phyloP scores from a whole-genome alignment of 2,888 invertebrate species.

The Drosophila prostipennis region DNA sequence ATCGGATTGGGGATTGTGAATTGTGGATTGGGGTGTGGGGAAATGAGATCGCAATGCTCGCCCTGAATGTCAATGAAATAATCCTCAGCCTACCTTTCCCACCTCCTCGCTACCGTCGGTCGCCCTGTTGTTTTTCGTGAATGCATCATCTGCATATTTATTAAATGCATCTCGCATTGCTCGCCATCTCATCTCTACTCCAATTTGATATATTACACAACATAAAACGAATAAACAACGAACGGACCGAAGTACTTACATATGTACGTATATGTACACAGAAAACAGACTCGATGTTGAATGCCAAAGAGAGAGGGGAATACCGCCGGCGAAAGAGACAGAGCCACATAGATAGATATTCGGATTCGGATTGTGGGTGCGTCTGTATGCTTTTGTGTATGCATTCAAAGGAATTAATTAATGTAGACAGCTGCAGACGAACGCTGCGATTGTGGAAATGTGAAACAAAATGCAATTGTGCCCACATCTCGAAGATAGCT shows the following conservation, averaged over 20 bases:
- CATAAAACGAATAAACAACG: slow-evolving; percentile 43
- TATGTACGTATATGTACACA: slow-evolving; percentile 28
- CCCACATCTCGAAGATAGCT: slow-evolving; percentile 39
- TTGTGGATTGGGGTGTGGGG: background rate
- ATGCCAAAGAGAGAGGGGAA: slow-evolving; percentile 2
- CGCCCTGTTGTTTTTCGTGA: slow-evolving; percentile 9
- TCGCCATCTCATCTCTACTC: slow-evolving; percentile 43
- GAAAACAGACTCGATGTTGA: slow-evolving; percentile 29
- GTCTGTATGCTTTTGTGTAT: slow-evolving; percentile 39
- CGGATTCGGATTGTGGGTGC: slow-evolving; percentile 20
- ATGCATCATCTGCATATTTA: slow-evolving; percentile 34
- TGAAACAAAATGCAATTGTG: slow-evolving; percentile 53
- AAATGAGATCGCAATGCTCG: slow-evolving; percentile 7
- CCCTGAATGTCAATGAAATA: slow-evolving; percentile 33
- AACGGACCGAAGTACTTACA: slow-evolving; percentile 37
- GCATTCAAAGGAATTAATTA: slow-evolving; percentile 54
- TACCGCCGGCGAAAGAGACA: slow-evolving; percentile 5
- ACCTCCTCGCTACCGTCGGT: background rate
- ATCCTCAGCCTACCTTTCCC: slow-evolving; percentile 2
- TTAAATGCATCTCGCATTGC: slow-evolving; percentile 41
- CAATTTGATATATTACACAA: slow-evolving; percentile 61
- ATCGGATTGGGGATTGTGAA: background rate
- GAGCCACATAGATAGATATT: slow-evolving; percentile 1
- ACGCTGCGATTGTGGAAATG: slow-evolving; percentile 45
- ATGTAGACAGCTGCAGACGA: slow-evolving; percentile 46